These are phyloP conservation scores for Andrena chrysosceles DNA, from an alignment of 2,888 invertebrate genomes.

Conservation along the genomic window DNA sequence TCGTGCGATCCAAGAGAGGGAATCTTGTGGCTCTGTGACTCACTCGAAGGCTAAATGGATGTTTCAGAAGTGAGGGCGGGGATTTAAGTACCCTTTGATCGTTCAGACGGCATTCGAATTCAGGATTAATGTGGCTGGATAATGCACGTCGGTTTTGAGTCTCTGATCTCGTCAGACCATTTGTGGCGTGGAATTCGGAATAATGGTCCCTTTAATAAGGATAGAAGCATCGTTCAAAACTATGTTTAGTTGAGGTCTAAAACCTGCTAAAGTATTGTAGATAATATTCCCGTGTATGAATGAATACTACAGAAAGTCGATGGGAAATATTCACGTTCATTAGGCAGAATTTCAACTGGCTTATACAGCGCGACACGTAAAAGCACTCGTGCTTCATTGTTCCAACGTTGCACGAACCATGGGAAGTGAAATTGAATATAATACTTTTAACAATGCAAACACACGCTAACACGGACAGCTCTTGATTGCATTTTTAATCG, in stretches of 20 bases:
- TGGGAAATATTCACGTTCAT: background rate
- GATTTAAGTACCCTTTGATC: background rate
- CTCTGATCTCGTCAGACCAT: conserved; percentile 26
- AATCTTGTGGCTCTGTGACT: background rate
- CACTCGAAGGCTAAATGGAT: background rate
- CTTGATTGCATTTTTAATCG: background rate
- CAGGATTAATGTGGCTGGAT: background rate
- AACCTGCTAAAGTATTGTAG: no score
- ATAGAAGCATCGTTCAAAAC: no score
- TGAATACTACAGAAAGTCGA: background rate
- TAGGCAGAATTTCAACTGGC: background rate
- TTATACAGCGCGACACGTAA: background rate
- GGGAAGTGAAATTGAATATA: background rate
- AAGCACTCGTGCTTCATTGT: background rate
- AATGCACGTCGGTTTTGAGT: background rate
- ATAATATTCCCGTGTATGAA: no score
- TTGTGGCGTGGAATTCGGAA: background rate
- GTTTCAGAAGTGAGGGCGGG: background rate
- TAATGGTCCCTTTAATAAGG: no score
- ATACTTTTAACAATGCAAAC: background rate
- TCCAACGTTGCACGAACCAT: background rate
- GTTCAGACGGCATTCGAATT: conserved; percentile 27
- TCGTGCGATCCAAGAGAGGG: background rate
- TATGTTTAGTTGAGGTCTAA: no score
- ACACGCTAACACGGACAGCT: background rate